Evolutionary conservation across 2,113 vertebrate genomes (phyloP).

Genomic region (Lophotis ruficrista): DNA sequence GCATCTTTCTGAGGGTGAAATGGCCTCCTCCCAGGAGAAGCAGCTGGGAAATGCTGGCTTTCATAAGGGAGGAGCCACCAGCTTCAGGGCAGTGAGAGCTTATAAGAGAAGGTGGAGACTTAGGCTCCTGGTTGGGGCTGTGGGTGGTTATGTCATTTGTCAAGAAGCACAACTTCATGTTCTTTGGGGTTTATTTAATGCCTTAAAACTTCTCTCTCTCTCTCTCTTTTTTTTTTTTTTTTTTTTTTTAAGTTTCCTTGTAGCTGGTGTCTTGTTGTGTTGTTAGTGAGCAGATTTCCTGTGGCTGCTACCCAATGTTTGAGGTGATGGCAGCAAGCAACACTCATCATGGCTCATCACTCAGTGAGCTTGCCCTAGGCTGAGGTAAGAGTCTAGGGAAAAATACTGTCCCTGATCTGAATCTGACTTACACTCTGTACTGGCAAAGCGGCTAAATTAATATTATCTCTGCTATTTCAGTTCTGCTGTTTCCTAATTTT

Average conservation of each 20-base stretch:
- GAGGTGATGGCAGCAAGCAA: not conserved
- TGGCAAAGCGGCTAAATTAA: not conserved
- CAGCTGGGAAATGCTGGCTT: not conserved
- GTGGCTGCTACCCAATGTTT: not conserved
- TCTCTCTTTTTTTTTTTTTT: no score
- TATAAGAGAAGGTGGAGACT: not conserved
- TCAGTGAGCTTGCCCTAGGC: not conserved
- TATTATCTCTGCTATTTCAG: not conserved
- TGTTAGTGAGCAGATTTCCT: not conserved
- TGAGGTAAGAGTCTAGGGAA: not conserved
- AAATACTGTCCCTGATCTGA: not conserved
- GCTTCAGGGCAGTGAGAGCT: not conserved
- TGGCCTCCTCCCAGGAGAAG: not conserved
- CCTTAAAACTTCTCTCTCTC: not conserved
- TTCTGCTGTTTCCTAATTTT: not conserved
- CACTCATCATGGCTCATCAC: not conserved
- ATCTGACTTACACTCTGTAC: not conserved
- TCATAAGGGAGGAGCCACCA: not conserved
- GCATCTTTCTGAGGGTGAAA: not conserved
- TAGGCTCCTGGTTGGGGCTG: not conserved
- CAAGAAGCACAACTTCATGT: not conserved
- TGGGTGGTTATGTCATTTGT: not conserved
- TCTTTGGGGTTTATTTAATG: not conserved
- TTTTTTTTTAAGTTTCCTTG: not conserved
- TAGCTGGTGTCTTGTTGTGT: not conserved